phyloP scores from a whole-genome alignment of 1,140 invertebrate species.

The Oreohelix idahoensis region DNA sequence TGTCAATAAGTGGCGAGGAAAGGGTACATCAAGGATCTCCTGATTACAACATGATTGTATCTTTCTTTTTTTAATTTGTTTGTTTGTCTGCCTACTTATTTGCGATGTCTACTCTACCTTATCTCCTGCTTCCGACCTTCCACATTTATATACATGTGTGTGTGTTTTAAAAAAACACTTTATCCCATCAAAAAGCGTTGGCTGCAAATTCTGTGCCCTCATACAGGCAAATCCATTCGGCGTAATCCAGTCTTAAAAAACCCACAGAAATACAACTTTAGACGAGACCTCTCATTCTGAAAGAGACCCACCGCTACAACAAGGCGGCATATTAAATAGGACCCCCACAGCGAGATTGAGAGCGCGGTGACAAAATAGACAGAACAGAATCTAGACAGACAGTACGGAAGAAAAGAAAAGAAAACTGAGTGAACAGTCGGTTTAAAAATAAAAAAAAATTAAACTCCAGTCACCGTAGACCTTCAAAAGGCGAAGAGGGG shows the following conservation, averaged over 20 bases:
- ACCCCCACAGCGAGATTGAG: not conserved
- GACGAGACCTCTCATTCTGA: not conserved
- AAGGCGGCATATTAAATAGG: not conserved
- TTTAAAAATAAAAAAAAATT: not conserved
- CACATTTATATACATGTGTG: too few species aligned
- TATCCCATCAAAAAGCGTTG: not conserved
- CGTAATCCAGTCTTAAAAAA: not conserved
- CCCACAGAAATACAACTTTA: not conserved
- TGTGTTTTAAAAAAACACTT: too few species aligned
- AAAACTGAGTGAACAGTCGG: not conserved
- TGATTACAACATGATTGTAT: too few species aligned
- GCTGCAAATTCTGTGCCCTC: not conserved
- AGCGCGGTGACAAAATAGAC: conserved; percentile 8
- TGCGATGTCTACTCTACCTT: too few species aligned
- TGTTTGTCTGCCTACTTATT: too few species aligned
- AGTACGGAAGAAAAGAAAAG: not conserved
- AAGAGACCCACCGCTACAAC: not conserved
- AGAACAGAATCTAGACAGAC: not conserved
- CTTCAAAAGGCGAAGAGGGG: not conserved
- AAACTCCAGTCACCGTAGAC: not conserved
- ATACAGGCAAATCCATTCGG: not conserved
- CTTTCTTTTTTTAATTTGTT: too few species aligned
- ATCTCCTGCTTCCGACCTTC: too few species aligned
- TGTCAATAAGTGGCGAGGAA: too few species aligned
- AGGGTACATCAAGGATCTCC: too few species aligned